Percentiles rank a stretch among this genome's conserved stretches.
These are phyloP conservation scores for Gobius niger DNA, from an alignment of 2,113 vertebrate species.

Conservation along the genomic window DNA sequence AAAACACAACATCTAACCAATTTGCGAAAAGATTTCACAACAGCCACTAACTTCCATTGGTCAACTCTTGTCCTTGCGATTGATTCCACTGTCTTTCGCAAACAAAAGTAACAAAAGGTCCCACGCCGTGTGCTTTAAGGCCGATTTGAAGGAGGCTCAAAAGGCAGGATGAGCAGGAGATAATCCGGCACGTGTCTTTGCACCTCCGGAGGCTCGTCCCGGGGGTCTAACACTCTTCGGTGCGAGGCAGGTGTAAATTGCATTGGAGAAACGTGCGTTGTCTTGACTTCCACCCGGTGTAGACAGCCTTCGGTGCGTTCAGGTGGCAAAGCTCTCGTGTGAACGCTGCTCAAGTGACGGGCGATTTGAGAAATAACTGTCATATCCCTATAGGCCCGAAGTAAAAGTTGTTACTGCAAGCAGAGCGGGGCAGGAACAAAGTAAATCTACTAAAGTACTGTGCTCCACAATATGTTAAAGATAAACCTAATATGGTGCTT, in stretches of 20 bases:
- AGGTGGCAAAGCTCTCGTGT: constrained; percentile 28
- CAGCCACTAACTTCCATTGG: too few relatives aligned
- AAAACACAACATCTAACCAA: too few relatives aligned
- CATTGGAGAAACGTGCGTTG: constrained; percentile 42
- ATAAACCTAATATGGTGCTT: too few relatives aligned
- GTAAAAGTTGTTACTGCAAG: constrained; percentile 58
- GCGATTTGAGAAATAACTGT: constrained; percentile 72
- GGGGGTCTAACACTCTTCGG: constrained; percentile 55
- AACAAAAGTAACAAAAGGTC: not conserved
- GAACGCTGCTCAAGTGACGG: constrained; percentile 53
- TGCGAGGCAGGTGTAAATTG: constrained; percentile 71
- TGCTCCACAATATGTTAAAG: too few relatives aligned
- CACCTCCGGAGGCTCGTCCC: constrained; percentile 44
- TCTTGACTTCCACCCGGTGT: constrained; percentile 28
- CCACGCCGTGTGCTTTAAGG: constrained; percentile 9
- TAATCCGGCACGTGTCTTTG: constrained; percentile 39
- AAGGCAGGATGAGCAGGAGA: constrained; percentile 15
- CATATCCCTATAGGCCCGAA: constrained; percentile 56
- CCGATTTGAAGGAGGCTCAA: constrained; percentile 17
- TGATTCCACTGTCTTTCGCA: not conserved
- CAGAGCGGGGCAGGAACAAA: too few relatives aligned
- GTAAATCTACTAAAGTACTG: too few relatives aligned
- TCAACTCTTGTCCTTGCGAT: too few relatives aligned
- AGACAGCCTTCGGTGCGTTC: constrained; percentile 33
- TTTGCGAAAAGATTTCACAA: too few relatives aligned